These are phyloP conservation scores for Lophochroa leadbeateri DNA, from an alignment of 2,113 vertebrate species.

Conservation along the genomic window DNA sequence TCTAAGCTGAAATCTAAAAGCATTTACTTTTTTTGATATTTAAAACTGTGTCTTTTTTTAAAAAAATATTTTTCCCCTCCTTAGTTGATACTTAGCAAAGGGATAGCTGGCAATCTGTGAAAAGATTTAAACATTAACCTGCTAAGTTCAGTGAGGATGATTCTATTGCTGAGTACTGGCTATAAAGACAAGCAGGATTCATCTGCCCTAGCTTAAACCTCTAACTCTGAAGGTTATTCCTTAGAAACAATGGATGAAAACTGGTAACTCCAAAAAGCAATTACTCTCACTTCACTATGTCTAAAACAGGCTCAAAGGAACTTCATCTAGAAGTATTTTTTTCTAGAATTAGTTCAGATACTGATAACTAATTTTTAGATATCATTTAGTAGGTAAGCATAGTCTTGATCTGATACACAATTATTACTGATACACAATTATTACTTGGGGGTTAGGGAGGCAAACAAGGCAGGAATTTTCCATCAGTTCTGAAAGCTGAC, in stretches of 20 bases:
- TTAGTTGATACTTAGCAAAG: not conserved
- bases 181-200: not conserved
- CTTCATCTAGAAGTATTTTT: not conserved
- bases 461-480: not conserved
- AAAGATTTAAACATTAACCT: not conserved
- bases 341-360: not conserved
- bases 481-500: not conserved
- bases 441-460: accelerated
- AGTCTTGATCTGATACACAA: not conserved
- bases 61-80: not conserved
- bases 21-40: not conserved
- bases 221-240: not conserved
- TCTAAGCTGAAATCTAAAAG: not conserved
- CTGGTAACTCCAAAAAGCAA: not conserved
- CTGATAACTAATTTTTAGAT: not conserved
- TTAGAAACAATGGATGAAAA: not conserved
- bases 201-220: not conserved
- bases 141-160: not conserved
- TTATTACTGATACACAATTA: not conserved
- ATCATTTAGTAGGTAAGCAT: not conserved
- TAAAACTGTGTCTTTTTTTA: accelerated
- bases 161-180: not conserved
- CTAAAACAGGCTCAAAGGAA: not conserved
- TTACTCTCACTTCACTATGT: not conserved
- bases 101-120: not conserved